Percentiles rank a stretch among this genome's conserved stretches.
Evolutionary conservation across 2,113 vertebrate species (phyloP).

Genomic region (Arizona elegans): DNA sequence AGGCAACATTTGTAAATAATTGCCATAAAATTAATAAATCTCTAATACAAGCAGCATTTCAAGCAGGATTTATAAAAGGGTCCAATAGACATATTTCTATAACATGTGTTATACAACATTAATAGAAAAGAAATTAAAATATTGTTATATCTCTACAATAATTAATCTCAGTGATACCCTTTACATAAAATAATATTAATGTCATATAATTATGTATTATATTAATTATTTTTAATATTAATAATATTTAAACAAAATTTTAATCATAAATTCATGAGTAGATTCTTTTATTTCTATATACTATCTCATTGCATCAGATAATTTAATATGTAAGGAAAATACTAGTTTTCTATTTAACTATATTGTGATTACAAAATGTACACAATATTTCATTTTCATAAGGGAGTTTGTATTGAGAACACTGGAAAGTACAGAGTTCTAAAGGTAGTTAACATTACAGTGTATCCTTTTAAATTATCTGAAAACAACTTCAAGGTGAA

Average conservation of each 20-base stretch:
- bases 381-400: neutral
- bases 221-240: neutral
- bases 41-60: fast-evolving
- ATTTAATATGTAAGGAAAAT: neutral
- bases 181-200: neutral
- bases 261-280: neutral
- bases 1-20: conserved; percentile 15
- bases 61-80: neutral
- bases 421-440: neutral
- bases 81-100: neutral
- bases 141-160: conserved; percentile 16
- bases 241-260: neutral
- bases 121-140: conserved; percentile 17
- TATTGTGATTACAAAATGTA: neutral
- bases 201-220: neutral
- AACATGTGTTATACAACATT: conserved; percentile 41
- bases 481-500: neutral
- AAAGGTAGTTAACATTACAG: neutral
- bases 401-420: neutral
- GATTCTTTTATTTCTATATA: neutral
- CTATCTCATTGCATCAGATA: neutral
- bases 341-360: neutral
- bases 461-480: neutral
- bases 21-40: neutral
- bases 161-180: conserved; percentile 20